Percentiles rank a stretch among this genome's conserved stretches.
These are phyloP conservation scores for Ellobium chinense DNA, from an alignment of 2,888 invertebrate species.

Conservation along the genomic window DNA sequence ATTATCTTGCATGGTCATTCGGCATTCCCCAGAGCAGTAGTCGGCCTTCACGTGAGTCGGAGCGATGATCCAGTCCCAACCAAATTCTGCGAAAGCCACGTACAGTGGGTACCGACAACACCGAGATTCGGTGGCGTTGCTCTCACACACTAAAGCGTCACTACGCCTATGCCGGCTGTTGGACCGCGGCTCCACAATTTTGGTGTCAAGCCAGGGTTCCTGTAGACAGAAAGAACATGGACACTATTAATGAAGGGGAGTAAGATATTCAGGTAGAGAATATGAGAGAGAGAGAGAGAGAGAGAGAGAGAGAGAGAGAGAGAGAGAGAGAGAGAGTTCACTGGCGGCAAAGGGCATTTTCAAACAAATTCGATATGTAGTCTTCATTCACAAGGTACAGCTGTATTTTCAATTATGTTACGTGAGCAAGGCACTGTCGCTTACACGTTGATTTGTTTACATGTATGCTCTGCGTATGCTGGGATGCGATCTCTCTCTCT, in stretches of 20 bases:
- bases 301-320: slow-evolving; percentile 7
- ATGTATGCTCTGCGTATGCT: no score
- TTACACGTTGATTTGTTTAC: no score
- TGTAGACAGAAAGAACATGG: slow-evolving; percentile 42
- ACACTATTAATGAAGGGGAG: not conserved
- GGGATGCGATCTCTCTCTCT: no score
- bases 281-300: slow-evolving; percentile 12
- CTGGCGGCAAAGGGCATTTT: no score
- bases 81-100: slow-evolving; percentile 96
- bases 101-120: slow-evolving; percentile 96
- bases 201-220: slow-evolving; percentile 69
- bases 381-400: no score
- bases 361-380: no score
- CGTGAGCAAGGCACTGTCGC: no score
- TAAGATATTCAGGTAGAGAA: not conserved
- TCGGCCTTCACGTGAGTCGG: slow-evolving; percentile 96
- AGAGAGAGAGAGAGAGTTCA: slow-evolving; percentile 10
- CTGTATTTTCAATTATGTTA: no score
- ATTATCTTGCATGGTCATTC: slow-evolving; percentile 90
- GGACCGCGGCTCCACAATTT: slow-evolving; percentile 53
- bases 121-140: slow-evolving; percentile 87
- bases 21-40: slow-evolving; percentile 97
- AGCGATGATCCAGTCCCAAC: slow-evolving; percentile 98
- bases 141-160: slow-evolving; percentile 90
- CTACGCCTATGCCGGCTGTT: slow-evolving; percentile 84